Conservation (phyloP, 2,888 invertebrate species). For the Cephus pygmeus region DNA sequence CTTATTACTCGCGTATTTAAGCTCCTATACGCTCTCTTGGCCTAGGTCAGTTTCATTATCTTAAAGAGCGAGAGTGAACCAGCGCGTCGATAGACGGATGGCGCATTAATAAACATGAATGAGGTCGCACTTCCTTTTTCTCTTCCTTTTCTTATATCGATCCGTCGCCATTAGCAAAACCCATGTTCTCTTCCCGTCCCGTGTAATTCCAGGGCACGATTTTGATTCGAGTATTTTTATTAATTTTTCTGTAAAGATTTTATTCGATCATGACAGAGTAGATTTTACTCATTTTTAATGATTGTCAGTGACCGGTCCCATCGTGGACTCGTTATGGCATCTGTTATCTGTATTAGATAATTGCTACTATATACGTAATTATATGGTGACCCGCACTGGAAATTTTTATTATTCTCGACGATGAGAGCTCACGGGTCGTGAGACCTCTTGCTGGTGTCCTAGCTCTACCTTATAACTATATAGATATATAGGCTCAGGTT, state of each 20-base stretch:
- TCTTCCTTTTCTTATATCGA: not conserved
- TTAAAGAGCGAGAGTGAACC: slow-evolving; percentile 39
- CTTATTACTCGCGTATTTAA: slow-evolving; percentile 17
- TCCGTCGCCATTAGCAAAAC: not conserved
- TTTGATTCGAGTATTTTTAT: not conserved
- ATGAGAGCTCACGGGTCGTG: not conserved
- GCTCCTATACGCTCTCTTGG: slow-evolving; percentile 26
- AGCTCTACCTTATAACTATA: not conserved
- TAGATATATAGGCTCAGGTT: not conserved
- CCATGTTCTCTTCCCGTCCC: not conserved
- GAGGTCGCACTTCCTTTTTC: slow-evolving; percentile 23
- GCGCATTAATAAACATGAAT: slow-evolving; percentile 61
- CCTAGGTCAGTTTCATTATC: slow-evolving; percentile 61
- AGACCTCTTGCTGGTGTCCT: not conserved
- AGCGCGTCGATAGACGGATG: slow-evolving; percentile 49
- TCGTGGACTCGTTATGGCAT: not conserved
- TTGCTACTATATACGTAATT: not conserved
- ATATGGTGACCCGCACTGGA: not conserved
- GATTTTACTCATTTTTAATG: not conserved
- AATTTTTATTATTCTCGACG: not conserved
- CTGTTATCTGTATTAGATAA: not conserved
- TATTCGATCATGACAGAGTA: not conserved
- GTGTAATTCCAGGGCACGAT: not conserved
- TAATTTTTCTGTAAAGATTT: not conserved
- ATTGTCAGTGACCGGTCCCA: too few relatives aligned